Evolutionary conservation across 2,888 invertebrate genomes (phyloP).

Genomic region (Junonia oenone): DNA sequence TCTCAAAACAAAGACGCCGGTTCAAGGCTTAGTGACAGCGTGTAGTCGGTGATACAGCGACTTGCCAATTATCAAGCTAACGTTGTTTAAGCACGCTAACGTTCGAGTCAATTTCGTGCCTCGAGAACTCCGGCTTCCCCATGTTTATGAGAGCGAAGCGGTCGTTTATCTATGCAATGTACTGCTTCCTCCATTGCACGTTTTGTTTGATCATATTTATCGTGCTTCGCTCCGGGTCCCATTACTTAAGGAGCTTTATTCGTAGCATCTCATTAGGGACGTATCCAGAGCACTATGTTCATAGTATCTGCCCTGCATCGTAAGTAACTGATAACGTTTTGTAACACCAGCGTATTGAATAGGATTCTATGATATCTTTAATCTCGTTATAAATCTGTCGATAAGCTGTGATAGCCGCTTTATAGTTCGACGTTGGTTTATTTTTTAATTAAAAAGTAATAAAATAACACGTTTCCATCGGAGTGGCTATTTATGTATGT

Average conservation of each 20-base stretch:
- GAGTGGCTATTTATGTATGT: background rate
- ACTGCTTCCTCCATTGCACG: conserved; percentile 64
- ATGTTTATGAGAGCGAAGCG: conserved; percentile 55
- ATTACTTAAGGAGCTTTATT: conserved; percentile 49
- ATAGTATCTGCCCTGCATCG: conserved; percentile 42
- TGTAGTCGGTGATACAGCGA: conserved; percentile 42
- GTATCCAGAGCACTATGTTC: conserved; percentile 50
- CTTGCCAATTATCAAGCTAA: conserved; percentile 69
- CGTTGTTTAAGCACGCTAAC: conserved; percentile 59
- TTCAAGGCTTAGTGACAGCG: conserved; percentile 58
- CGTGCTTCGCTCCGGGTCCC: conserved; percentile 45
- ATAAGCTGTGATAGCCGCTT: conserved; percentile 25
- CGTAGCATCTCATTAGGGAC: conserved; percentile 61
- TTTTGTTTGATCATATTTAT: conserved; percentile 73
- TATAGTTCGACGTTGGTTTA: conserved; percentile 15
- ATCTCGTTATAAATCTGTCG: conserved; percentile 34
- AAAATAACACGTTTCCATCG: conserved; percentile 1
- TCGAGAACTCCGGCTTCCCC: conserved; percentile 46
- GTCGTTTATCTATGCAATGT: conserved; percentile 66
- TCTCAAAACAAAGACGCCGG: conserved; percentile 66
- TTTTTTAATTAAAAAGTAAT: conserved; percentile 9
- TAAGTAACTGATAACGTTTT: conserved; percentile 34
- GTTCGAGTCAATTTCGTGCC: conserved; percentile 57
- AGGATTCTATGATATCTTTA: conserved; percentile 34
- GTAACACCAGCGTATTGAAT: conserved; percentile 30